Base-by-base conservation (phyloP, 2,888 invertebrate genomes). In the Teleiodes luculella region DNA sequence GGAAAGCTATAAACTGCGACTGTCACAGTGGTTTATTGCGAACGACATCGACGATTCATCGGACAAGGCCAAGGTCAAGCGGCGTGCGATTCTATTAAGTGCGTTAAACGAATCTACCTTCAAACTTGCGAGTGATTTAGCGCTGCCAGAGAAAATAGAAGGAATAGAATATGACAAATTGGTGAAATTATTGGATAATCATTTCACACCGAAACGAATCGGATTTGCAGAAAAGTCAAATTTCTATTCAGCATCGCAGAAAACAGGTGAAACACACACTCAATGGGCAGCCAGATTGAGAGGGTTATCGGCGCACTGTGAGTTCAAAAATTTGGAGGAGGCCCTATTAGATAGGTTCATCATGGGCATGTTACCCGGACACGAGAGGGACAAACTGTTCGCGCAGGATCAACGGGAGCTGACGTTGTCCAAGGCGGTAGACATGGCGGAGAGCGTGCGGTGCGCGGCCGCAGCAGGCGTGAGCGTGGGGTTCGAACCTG, bases 1-100 rank as follows among this genome's bases (percentile, higher is more conserved):
- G 62, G 46, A 54, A 1, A 48, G 37, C 2, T 64, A 56, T 10
- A 62, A 59, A 51, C n/a, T 45, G 1, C 36, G 60, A 1, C 7
- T 64, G 7, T n/a, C 18, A 4, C 57, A 65, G 43, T 62, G 63
- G 61, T 63, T 59, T 37, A 57, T 62, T 11, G 61, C 59, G 1
- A 65, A 63, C 10, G 55, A 60, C 3, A 56, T 63, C 5, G 47
- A 30, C 14, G 48, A 48, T n/a, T 18, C 11, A 16, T 52, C 48
- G 30, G 61, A 63, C 33, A 33, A 33, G 33, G 3, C 2, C 4
- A 33, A 33, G 33, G 33, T 33, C 10, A n/a, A n/a, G n/a, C n/a
- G n/a, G n/a, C 33, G 33, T 10, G 33, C 33, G 10, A 33, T 33
- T 3, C 10, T 33, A 7, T 33, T 33, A 54, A 1, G 55, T 16